Evolutionary conservation across 2,113 vertebrate species (phyloP).

Genomic region (Nothocercus nigrocapillus): DNA sequence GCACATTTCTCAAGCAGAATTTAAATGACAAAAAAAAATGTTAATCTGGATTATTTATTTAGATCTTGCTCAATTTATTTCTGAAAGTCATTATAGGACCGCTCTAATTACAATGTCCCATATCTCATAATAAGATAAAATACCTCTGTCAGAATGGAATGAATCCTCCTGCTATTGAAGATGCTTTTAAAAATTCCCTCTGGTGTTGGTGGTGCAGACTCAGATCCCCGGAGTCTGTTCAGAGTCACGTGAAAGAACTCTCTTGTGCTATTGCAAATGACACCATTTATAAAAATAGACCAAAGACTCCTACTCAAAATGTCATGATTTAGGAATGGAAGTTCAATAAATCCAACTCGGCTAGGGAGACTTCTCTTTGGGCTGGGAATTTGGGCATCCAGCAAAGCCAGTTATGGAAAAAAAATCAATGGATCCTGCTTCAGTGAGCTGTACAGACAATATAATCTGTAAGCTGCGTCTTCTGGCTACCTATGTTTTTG

Average conservation of each 20-base stretch:
- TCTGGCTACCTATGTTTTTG: background rate
- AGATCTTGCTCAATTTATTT: background rate
- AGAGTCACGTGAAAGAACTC: background rate
- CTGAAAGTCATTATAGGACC: background rate
- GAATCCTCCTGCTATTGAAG: background rate
- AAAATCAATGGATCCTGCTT: background rate
- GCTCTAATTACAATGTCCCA: background rate
- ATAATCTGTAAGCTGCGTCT: background rate
- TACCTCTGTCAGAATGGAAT: background rate
- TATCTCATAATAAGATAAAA: background rate
- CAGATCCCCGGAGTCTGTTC: background rate
- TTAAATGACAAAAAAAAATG: background rate
- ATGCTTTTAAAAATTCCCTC: background rate
- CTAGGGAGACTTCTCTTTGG: background rate
- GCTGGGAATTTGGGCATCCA: background rate
- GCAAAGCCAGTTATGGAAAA: background rate
- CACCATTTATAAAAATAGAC: background rate
- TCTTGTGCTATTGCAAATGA: background rate
- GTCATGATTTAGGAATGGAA: slow-evolving; percentile 23
- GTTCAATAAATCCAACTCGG: background rate
- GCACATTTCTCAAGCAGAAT: background rate
- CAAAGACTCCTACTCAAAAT: slow-evolving; percentile 21
- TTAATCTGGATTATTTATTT: background rate
- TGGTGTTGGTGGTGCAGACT: background rate
- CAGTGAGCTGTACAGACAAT: background rate